phyloP scores from a whole-genome alignment of 2,113 vertebrate species.

The Suncus etruscus region DNA sequence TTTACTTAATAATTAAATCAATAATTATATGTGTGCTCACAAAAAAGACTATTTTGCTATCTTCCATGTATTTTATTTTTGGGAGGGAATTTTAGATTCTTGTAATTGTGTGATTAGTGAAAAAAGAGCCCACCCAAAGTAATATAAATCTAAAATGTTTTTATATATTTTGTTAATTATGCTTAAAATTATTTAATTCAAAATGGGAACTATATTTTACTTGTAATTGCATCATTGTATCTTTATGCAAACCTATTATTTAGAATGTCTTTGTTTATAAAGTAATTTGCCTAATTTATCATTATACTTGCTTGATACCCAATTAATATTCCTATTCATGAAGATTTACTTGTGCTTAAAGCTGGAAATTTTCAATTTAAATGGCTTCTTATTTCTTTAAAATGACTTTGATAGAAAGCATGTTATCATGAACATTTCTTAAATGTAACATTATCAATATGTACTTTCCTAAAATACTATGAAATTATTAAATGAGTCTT shows the following conservation, averaged over 20 bases:
- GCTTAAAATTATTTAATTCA: neutral
- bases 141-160: neutral
- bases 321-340: slow-evolving; percentile 10
- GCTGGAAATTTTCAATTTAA: neutral
- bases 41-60: neutral
- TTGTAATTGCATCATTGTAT: neutral
- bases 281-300: neutral
- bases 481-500: slow-evolving; percentile 34
- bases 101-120: slow-evolving; percentile 64
- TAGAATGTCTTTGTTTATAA: neutral
- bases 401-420: neutral
- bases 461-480: neutral
- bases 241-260: neutral
- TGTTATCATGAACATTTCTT: neutral
- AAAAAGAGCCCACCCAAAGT: neutral
- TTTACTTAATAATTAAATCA: neutral
- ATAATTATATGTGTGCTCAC: neutral
- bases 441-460: neutral
- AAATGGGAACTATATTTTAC: neutral
- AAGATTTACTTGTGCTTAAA: neutral
- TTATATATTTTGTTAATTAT: neutral
- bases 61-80: slow-evolving; percentile 60
- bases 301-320: neutral
- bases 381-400: neutral
- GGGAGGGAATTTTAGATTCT: slow-evolving; percentile 56